Evolutionary conservation across 1,140 invertebrate genomes (phyloP), one percentile per base, ranked within the genome.

Genomic region (Solenopsis fugax): DNA sequence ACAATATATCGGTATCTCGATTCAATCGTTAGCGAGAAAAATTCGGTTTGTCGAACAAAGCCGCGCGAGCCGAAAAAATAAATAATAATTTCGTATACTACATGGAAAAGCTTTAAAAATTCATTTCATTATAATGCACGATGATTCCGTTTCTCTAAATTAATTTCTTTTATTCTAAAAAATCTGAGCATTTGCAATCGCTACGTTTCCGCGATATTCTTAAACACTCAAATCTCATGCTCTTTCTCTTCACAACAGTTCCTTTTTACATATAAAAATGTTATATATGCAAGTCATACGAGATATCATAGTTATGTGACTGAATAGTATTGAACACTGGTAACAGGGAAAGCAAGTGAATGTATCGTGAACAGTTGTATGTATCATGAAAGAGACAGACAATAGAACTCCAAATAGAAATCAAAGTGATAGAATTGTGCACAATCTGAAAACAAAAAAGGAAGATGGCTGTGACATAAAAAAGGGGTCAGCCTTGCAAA

Each of bases 11-110:
- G 41, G 9, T 18, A 13, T 37, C n/a, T 75, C 71, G 13, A 37
- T 29, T 37, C 37, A 72, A 75, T 62, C 54, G 7, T 84, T 84
- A 60, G 56, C 10, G 77, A 10, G 4, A 72, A 73, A 84, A 84
- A 75, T 75, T 75, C n/a, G 4, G 7, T 62, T 62, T 48, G n/a
- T 5, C 60, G 0, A 48, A 37, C 29, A 62, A 60, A 29, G 6
- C 0, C 5, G 16, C 13, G 21, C 13, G 29, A 37, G 13, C 3
- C 3, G 2, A 73, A 0, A 37, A 12, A 56, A 54, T 5, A 45
- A 82, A 34, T 72, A 56, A 45, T 24, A 58, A 82, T 60, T 73
- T 48, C 5, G 2, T 2, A 2, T 4, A 34, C 21, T 4, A 34
- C 21, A 16, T 21, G 24, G 1, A 12, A 58, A 18, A 60, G n/a